phyloP scores from a whole-genome alignment of 2,888 invertebrate species.

The Lochmaea capreae region DNA sequence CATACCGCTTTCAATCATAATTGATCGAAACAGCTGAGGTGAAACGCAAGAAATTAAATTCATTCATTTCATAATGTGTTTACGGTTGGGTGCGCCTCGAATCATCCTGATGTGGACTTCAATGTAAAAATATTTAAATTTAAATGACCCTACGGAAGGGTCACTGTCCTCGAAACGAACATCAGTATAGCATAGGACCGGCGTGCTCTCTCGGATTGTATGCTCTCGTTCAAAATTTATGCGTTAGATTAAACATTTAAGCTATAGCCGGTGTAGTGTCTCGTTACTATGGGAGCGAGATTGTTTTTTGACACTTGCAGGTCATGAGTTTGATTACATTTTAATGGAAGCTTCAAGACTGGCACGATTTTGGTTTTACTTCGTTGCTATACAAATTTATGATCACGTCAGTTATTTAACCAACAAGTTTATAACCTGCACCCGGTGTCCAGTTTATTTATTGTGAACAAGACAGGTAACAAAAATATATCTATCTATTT shows the following conservation, averaged over 20 bases:
- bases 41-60: slow-evolving; percentile 27
- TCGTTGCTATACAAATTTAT: no score
- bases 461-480: no score
- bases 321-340: background rate
- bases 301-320: slow-evolving; percentile 17
- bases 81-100: slow-evolving; percentile 25
- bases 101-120: slow-evolving; percentile 25
- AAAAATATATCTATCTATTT: no score
- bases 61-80: slow-evolving; percentile 36
- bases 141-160: slow-evolving; percentile 38
- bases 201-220: slow-evolving; percentile 17
- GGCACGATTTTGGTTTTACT: no score
- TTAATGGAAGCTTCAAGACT: background rate
- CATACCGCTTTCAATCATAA: no score
- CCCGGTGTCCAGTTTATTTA: no score
- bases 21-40: slow-evolving; percentile 4
- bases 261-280: slow-evolving; percentile 22
- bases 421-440: no score
- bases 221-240: slow-evolving; percentile 35
- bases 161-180: slow-evolving; percentile 35
- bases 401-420: no score
- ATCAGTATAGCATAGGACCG: slow-evolving; percentile 2
- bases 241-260: slow-evolving; percentile 37
- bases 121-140: slow-evolving; percentile 44
- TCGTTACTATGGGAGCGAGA: slow-evolving; percentile 23